Percentiles rank a stretch among this genome's conserved stretches.
These are phyloP conservation scores for Phasianus colchicus DNA, from an alignment of 2,113 vertebrate genomes.

Conservation along the genomic window DNA sequence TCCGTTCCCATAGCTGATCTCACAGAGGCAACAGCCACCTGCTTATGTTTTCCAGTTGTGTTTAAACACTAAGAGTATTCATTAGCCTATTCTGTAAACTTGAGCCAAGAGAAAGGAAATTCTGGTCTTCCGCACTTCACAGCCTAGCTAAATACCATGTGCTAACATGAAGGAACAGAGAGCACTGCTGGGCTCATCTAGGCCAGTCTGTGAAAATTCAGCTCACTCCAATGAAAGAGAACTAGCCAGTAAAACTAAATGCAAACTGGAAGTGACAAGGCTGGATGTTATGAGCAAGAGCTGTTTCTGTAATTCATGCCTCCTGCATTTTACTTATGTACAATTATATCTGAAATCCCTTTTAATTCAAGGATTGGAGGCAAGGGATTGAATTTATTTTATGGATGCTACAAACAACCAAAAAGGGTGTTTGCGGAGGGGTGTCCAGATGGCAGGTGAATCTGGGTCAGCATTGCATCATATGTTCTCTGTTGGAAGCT, in stretches of 20 bases:
- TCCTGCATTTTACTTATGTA: neutral
- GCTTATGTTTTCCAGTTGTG: neutral
- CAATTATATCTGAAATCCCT: neutral
- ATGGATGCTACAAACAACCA: neutral
- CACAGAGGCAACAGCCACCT: neutral
- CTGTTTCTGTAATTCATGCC: neutral
- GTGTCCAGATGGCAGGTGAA: constrained; percentile 45
- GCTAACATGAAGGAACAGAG: neutral
- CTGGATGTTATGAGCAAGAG: neutral
- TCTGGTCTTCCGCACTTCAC: neutral
- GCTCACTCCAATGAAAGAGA: neutral
- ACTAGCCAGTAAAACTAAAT: neutral
- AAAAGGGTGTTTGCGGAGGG: neutral
- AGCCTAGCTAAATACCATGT: neutral
- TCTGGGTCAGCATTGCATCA: constrained; percentile 30
- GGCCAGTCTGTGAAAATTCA: neutral
- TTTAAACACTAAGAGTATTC: neutral
- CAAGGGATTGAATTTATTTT: neutral
- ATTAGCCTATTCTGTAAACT: neutral
- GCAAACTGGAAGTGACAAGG: neutral
- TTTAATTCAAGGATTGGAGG: neutral
- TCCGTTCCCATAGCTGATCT: neutral
- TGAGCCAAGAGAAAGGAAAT: neutral
- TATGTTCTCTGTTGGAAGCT: neutral
- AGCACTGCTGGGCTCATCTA: neutral